Conservation (phyloP, 2,113 vertebrate species). For the Dissostichus mawsoni region DNA sequence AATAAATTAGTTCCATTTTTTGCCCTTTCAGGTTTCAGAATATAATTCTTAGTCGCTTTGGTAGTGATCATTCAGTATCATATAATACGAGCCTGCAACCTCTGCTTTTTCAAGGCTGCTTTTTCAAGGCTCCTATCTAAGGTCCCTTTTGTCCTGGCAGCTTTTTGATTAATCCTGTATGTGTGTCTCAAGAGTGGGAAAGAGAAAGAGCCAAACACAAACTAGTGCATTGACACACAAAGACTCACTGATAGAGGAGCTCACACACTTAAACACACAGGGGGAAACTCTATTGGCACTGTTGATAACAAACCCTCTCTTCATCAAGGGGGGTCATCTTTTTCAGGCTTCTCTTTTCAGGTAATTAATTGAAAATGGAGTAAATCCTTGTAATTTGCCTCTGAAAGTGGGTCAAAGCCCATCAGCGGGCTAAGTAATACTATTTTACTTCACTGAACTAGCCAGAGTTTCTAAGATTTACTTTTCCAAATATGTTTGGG, state of each 20-base stretch:
- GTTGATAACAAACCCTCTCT: constrained; percentile 16
- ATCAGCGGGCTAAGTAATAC: constrained; percentile 39
- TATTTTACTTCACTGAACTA: constrained; percentile 34
- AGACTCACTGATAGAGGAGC: not conserved
- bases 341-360: constrained; percentile 24
- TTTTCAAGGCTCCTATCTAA: constrained; percentile 31
- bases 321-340: constrained; percentile 48
- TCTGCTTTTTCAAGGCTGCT: constrained; percentile 1
- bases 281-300: constrained; percentile 25
- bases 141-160: constrained; percentile 26
- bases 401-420: constrained; percentile 50
- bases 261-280: not conserved
- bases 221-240: not conserved
- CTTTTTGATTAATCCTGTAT: constrained; percentile 37
- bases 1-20: constrained; percentile 18
- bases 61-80: constrained; percentile 22
- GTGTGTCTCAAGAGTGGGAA: not conserved
- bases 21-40: constrained; percentile 13
- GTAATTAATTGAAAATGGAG: constrained; percentile 60
- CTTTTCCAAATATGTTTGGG: constrained; percentile 9
- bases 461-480: constrained; percentile 16
- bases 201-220: constrained; percentile 1
- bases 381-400: constrained; percentile 59
- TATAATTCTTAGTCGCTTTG: constrained; percentile 17
- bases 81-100: constrained; percentile 12